These are phyloP conservation scores for Chalcosyrphus nemorum DNA, from an alignment of 2,888 invertebrate genomes.

Conservation along the genomic window DNA sequence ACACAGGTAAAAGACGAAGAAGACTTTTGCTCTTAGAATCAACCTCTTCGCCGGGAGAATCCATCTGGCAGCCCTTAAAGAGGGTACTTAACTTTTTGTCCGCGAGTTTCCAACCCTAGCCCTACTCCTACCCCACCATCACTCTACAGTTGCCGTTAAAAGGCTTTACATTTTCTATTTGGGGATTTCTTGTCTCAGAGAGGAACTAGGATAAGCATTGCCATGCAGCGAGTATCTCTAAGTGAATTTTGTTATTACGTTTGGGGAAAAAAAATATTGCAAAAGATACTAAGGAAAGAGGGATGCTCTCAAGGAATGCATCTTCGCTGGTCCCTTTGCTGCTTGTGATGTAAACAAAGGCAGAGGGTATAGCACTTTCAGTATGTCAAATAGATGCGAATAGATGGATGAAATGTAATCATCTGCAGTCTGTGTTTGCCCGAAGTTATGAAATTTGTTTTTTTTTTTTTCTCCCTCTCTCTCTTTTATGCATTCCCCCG, in stretches of 20 bases:
- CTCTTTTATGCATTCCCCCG: neutral
- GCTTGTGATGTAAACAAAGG: slow-evolving; percentile 32
- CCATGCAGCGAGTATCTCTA: slow-evolving; percentile 58
- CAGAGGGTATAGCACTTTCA: slow-evolving; percentile 25
- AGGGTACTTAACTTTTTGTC: slow-evolving; percentile 63
- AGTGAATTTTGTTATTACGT: slow-evolving; percentile 70
- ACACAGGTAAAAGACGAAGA: slow-evolving; percentile 8
- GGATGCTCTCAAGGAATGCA: slow-evolving; percentile 11
- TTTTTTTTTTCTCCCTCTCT: slow-evolving; percentile 28
- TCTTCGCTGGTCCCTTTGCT: slow-evolving; percentile 5
- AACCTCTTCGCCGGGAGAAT: neutral
- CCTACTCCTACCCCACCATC: no score
- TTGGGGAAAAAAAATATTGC: slow-evolving; percentile 51
- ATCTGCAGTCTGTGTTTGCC: slow-evolving; percentile 56
- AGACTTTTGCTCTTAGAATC: neutral
- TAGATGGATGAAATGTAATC: slow-evolving; percentile 70
- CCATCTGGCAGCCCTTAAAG: slow-evolving; percentile 17
- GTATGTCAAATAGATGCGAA: slow-evolving; percentile 51
- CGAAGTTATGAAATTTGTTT: slow-evolving; percentile 60
- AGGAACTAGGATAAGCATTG: slow-evolving; percentile 61
- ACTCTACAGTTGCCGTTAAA: no score
- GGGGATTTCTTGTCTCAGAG: slow-evolving; percentile 39
- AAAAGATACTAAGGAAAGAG: slow-evolving; percentile 18
- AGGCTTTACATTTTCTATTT: slow-evolving; percentile 52
- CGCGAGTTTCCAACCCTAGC: slow-evolving; percentile 6